A percentile compares a stretch with the other conserved stretches of the same genome.
These are phyloP conservation scores for Myripristis jacobus DNA, from an alignment of 2,797 vertebrate species.

Conservation along the genomic window DNA sequence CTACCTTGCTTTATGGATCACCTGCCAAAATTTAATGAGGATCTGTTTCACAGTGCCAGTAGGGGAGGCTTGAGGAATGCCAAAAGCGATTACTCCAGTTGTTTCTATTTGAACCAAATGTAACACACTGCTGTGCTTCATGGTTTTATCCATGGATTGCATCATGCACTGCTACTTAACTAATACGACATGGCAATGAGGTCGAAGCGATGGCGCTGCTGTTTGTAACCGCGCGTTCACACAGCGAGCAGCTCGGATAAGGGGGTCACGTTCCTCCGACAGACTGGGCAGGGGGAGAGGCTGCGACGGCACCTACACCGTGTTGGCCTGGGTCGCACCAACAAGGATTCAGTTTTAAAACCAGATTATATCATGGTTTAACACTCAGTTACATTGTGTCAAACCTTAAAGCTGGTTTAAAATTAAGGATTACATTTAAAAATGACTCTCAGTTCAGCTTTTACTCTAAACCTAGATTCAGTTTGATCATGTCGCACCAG, in stretches of 20 bases:
- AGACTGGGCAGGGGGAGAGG: slow-evolving; percentile 16
- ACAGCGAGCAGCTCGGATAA: slow-evolving; percentile 58
- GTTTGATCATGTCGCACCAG: no score
- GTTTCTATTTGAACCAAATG: slow-evolving; percentile 39
- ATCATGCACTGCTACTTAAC: slow-evolving; percentile 45
- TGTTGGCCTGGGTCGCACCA: no score
- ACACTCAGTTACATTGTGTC: no score
- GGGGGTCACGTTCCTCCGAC: slow-evolving; percentile 37
- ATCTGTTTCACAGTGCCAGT: slow-evolving; percentile 52
- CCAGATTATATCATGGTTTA: no score
- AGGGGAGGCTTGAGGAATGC: slow-evolving; percentile 57
- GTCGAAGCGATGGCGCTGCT: slow-evolving; percentile 55
- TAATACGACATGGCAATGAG: slow-evolving; percentile 56
- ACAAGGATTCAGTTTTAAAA: no score
- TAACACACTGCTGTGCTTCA: slow-evolving; percentile 45
- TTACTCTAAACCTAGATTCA: no score
- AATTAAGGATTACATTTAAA: no score
- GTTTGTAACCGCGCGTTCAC: slow-evolving; percentile 57
- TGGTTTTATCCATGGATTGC: slow-evolving; percentile 47
- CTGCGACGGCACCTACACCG: background rate
- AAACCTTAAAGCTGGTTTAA: no score
- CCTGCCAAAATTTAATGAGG: slow-evolving; percentile 57
- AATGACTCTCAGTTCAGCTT: no score
- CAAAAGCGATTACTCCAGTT: slow-evolving; percentile 59
- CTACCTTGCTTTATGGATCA: slow-evolving; percentile 51